These are phyloP conservation scores for Pasiphila rectangulata DNA, from an alignment of 2,888 invertebrate genomes.

Conservation along the genomic window DNA sequence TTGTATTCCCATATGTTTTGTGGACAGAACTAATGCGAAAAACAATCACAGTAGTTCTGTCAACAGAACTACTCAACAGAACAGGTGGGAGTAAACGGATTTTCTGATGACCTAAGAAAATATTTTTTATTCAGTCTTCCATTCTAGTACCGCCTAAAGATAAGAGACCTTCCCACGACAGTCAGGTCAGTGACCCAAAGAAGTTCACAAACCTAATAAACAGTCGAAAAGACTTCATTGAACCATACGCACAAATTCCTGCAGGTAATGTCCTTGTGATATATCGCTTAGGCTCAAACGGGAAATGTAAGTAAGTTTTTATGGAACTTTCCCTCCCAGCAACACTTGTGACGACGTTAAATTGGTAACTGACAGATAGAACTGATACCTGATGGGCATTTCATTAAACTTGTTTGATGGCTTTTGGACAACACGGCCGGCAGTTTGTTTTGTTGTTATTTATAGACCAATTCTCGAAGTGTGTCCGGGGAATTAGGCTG, in stretches of 20 bases:
- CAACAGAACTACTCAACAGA: too few species aligned
- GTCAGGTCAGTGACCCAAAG: not conserved
- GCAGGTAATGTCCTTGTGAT: slow-evolving; percentile 10
- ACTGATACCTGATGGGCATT: slow-evolving; percentile 3
- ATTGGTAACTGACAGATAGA: slow-evolving; percentile 7
- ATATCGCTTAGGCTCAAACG: slow-evolving; percentile 11
- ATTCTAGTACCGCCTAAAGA: too few species aligned
- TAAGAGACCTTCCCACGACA: too few species aligned
- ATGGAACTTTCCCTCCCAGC: slow-evolving; percentile 6
- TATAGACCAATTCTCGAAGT: too few species aligned
- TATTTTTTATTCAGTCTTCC: too few species aligned
- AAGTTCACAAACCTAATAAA: not conserved
- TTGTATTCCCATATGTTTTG: too few species aligned
- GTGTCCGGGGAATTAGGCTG: too few species aligned
- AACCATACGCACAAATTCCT: slow-evolving; percentile 7
- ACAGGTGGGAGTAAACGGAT: too few species aligned
- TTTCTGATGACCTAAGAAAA: too few species aligned
- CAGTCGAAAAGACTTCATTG: slow-evolving; percentile 1
- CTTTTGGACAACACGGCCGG: not conserved
- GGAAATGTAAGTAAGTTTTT: slow-evolving; percentile 1
- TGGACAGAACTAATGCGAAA: too few species aligned
- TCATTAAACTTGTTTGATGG: slow-evolving; percentile 3
- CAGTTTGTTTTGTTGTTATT: not conserved
- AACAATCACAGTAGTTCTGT: too few species aligned
- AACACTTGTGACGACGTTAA: slow-evolving; percentile 11